phyloP scores from a whole-genome alignment of 1,140 invertebrate species.

The Cylas formicarius region DNA sequence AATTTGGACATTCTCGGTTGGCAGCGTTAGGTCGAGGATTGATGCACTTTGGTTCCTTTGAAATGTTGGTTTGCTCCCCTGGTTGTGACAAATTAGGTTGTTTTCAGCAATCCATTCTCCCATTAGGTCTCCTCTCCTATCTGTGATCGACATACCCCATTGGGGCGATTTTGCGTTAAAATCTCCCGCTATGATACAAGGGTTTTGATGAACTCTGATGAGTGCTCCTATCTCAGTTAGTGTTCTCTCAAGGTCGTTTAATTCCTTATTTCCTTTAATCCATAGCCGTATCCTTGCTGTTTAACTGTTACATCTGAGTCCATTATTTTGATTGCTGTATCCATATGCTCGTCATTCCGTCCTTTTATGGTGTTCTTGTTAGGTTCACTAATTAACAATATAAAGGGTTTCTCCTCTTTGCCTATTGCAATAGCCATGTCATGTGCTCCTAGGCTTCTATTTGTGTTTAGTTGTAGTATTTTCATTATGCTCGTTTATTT shows the following conservation, averaged over 20 bases:
- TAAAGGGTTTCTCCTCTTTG: neutral
- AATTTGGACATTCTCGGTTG: neutral
- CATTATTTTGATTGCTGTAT: constrained; percentile 3
- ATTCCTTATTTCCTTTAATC: neutral
- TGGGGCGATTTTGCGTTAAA: constrained; percentile 10
- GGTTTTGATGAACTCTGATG: neutral
- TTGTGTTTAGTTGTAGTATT: constrained; percentile 9
- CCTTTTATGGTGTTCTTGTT: constrained; percentile 8
- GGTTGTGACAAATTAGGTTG: constrained; percentile 6
- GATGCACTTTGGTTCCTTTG: neutral
- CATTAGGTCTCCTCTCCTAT: constrained; percentile 7
- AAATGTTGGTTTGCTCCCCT: constrained; percentile 15
- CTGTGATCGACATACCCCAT: constrained; percentile 8
- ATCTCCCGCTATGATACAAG: constrained; percentile 1
- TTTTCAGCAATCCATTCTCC: constrained; percentile 9
- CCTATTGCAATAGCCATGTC: constrained; percentile 2
- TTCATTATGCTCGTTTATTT: no score
- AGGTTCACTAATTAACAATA: constrained; percentile 12
- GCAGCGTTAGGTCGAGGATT: constrained; percentile 9
- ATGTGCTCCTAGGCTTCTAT: neutral
- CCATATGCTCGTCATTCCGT: neutral
- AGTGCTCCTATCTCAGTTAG: neutral
- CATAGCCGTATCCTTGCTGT: neutral
- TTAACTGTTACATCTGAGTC: constrained; percentile 1
- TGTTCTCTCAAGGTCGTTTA: neutral